A percentile compares a stretch with the other conserved stretches of the same genome.
Conservation (phyloP, 2,113 vertebrate species). For the Ochotona princeps region DNA sequence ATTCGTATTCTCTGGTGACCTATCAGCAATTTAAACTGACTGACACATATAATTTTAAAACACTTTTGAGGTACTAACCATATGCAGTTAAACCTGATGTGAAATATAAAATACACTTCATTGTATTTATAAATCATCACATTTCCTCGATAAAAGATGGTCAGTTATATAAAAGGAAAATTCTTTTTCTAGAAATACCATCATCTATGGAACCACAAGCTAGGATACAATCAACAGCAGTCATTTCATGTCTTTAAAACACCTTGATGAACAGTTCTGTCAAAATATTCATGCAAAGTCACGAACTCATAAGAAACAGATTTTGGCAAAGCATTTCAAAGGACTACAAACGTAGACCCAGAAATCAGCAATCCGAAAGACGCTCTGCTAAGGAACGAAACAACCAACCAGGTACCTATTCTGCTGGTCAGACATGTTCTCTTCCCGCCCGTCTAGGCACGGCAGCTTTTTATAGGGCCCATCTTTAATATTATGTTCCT, state of each 20-base stretch:
- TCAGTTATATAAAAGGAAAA: constrained; percentile 7
- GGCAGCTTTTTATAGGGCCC: neutral
- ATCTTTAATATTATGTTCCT: neutral
- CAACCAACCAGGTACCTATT: neutral
- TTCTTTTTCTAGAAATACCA: constrained; percentile 24
- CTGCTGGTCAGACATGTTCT: neutral
- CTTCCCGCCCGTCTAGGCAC: neutral
- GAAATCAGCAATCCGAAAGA: constrained; percentile 20
- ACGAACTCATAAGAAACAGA: neutral
- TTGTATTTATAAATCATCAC: neutral
- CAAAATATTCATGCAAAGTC: neutral
- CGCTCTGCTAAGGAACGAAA: neutral
- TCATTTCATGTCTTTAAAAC: constrained; percentile 22
- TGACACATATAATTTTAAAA: neutral
- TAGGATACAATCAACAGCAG: neutral
- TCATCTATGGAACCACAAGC: constrained; percentile 41
- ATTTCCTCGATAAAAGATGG: neutral
- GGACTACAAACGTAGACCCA: constrained; percentile 9
- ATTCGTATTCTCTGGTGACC: neutral
- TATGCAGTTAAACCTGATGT: neutral
- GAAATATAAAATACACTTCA: constrained; percentile 14
- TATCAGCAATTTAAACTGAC: constrained; percentile 25
- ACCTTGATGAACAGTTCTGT: neutral
- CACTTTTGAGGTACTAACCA: neutral
- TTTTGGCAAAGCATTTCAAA: constrained; percentile 46